Conservation (phyloP, 2,113 vertebrate species). For the Cinclus mexicanus region DNA sequence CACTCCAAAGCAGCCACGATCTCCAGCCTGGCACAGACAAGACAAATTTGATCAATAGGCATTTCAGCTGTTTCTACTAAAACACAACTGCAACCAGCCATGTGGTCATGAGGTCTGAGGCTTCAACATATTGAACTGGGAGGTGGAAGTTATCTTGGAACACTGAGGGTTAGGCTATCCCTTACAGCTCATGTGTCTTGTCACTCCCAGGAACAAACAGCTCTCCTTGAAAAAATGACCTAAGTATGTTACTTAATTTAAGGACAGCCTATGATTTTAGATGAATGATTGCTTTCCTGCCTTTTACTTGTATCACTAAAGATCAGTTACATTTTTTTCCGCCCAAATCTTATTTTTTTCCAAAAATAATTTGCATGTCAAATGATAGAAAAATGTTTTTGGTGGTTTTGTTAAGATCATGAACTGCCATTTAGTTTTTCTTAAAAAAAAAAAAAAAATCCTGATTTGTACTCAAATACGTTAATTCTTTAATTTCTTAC, state of each 20-base stretch:
- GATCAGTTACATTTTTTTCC: neutral
- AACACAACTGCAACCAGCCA: fast-evolving
- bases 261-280: neutral
- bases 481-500: neutral
- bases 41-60: neutral
- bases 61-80: neutral
- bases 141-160: neutral
- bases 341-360: neutral
- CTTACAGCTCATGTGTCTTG: neutral
- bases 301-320: neutral
- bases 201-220: neutral
- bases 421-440: neutral
- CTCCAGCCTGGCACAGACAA: neutral
- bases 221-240: neutral
- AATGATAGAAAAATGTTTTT: neutral
- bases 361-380: neutral
- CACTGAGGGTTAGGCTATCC: neutral
- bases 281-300: neutral
- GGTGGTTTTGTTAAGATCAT: neutral
- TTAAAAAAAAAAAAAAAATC: neutral
- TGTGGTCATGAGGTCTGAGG: fast-evolving
- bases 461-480: neutral
- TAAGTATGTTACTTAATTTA: neutral
- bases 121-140: neutral
- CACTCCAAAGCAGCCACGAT: neutral